Evolutionary conservation across 2,888 invertebrate species (phyloP).

Genomic region (Xylocampa areola): DNA sequence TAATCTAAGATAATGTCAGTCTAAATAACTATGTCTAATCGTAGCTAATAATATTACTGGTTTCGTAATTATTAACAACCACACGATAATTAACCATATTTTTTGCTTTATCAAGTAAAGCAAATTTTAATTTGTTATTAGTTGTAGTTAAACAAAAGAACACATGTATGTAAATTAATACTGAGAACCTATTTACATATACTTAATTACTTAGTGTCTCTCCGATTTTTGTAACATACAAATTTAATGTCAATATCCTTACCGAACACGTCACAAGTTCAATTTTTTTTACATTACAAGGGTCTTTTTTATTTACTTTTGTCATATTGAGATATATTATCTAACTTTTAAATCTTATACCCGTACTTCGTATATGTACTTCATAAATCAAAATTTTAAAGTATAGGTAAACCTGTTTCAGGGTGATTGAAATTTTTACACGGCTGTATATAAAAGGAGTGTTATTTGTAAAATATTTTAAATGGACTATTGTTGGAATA

Average conservation of each 20-base stretch:
- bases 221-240: conserved; percentile 6
- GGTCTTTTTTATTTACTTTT: too few species aligned
- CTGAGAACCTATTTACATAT: conserved; percentile 36
- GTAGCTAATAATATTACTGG: conserved; percentile 37
- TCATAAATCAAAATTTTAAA: too few species aligned
- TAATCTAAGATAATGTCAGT: conserved; percentile 69
- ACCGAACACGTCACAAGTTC: conserved; percentile 9
- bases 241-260: conserved; percentile 13
- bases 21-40: conserved; percentile 62
- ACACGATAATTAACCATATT: conserved; percentile 10
- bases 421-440: too few species aligned
- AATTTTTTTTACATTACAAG: conserved; percentile 19
- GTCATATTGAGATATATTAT: conserved; percentile 24
- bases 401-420: too few species aligned
- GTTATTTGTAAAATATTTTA: neutral
- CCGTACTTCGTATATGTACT: too few species aligned
- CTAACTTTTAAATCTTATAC: conserved; percentile 28
- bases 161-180: conserved; percentile 44
- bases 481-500: neutral
- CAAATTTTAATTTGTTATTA: conserved; percentile 11
- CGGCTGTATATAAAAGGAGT: too few species aligned
- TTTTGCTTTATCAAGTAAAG: conserved; percentile 23
- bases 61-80: conserved; percentile 13
- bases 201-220: conserved; percentile 8
- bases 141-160: conserved; percentile 15